Evolutionary conservation across 2,797 vertebrate species (phyloP).

Genomic region (Neopelma chrysocephalum): DNA sequence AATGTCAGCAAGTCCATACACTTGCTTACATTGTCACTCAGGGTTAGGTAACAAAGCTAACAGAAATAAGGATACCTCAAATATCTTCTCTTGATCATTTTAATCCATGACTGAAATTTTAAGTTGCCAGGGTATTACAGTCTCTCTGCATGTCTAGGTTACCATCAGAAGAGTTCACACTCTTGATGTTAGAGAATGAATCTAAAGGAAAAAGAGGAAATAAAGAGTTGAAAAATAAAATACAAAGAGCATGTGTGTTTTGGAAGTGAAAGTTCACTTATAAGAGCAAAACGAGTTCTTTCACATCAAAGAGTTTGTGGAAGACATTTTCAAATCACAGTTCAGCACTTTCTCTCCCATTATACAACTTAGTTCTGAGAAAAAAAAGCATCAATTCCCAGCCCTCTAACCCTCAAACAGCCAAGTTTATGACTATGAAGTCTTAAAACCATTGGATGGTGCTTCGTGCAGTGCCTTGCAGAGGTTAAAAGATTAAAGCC

Average conservation of each 20-base stretch:
- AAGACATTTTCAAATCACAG: conserved; percentile 13
- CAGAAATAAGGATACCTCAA: conserved; percentile 50
- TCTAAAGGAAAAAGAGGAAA: conserved; percentile 48
- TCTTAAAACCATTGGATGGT: not conserved
- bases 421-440: not conserved
- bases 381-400: not conserved
- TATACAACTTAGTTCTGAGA: not conserved
- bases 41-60: conserved; percentile 44
- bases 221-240: conserved; percentile 33
- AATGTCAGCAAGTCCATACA: conserved; percentile 43
- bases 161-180: conserved; percentile 43
- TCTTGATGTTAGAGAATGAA: conserved; percentile 40
- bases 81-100: conserved; percentile 49
- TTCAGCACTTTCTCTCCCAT: not conserved
- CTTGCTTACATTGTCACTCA: conserved; percentile 13
- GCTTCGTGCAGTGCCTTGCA: not conserved
- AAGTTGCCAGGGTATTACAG: conserved; percentile 43
- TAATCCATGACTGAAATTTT: conserved; percentile 52
- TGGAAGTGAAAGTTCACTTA: conserved; percentile 5
- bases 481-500: not conserved
- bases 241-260: not conserved
- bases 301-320: not conserved
- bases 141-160: conserved; percentile 48
- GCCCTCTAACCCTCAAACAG: not conserved
- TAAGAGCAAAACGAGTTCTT: not conserved